Evolutionary conservation across 2,797 vertebrate genomes (phyloP).

Genomic region (Mormyrops boulengeri): DNA sequence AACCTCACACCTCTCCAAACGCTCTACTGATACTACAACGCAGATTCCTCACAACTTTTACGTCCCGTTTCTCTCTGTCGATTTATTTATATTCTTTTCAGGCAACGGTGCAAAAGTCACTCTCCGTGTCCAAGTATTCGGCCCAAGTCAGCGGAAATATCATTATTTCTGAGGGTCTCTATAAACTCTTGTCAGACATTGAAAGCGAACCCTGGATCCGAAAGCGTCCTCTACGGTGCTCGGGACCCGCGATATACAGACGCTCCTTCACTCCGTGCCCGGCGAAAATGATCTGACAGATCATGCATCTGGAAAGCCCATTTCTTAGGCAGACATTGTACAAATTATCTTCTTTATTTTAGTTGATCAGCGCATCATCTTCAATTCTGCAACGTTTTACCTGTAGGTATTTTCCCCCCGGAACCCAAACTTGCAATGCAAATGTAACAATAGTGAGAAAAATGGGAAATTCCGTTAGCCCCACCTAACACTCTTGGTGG

Average conservation of each 20-base stretch:
- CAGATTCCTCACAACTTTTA: constrained; percentile 20
- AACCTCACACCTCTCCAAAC: not conserved
- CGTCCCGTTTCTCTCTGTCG: not conserved
- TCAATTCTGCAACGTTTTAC: not conserved
- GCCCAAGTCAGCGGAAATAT: constrained; percentile 1
- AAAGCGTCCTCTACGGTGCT: constrained; percentile 26
- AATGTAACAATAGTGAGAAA: constrained; percentile 23
- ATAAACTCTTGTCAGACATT: constrained; percentile 27
- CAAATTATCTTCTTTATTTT: constrained; percentile 25
- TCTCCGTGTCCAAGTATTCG: constrained; percentile 6
- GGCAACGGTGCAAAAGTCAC: not conserved
- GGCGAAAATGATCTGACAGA: constrained; percentile 34
- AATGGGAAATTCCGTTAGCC: constrained; percentile 35
- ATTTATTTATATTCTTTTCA: constrained; percentile 14
- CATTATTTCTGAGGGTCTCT: not conserved
- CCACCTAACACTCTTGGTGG: constrained; percentile 35
- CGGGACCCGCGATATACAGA: constrained; percentile 32
- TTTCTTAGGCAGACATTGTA: constrained; percentile 39
- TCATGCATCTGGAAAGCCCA: constrained; percentile 38
- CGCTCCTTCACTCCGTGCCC: constrained; percentile 45
- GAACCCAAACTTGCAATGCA: constrained; percentile 19
- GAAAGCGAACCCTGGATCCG: constrained; percentile 40
- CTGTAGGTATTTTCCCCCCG: not conserved
- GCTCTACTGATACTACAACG: not conserved
- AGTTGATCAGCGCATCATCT: constrained; percentile 23